Evolutionary conservation across 2,888 invertebrate genomes (phyloP).

Genomic region (Tenthredo mesomela): DNA sequence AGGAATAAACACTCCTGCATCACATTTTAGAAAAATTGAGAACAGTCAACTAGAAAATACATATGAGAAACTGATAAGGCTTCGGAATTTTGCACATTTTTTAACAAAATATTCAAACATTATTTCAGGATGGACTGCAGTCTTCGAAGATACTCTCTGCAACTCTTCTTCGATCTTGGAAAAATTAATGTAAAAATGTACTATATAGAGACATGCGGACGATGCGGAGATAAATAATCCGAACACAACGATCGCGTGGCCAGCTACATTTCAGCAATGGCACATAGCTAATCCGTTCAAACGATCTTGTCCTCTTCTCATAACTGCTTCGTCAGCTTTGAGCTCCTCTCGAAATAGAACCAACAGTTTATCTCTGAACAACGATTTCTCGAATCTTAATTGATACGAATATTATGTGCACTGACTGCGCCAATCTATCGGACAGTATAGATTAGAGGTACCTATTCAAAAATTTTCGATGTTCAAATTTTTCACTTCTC

Average conservation of each 20-base stretch:
- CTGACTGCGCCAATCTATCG: too few species aligned
- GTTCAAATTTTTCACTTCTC: too few species aligned
- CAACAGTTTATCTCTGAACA: neutral
- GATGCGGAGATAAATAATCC: slow-evolving; percentile 17
- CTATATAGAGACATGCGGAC: neutral
- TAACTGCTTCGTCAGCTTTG: slow-evolving; percentile 40
- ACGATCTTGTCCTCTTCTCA: slow-evolving; percentile 25
- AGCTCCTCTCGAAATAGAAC: neutral
- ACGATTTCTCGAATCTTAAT: neutral
- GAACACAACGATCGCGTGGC: slow-evolving; percentile 60
- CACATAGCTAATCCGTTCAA: neutral
- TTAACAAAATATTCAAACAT: neutral
- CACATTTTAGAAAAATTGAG: neutral
- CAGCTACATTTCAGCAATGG: slow-evolving; percentile 64
- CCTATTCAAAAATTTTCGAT: too few species aligned
- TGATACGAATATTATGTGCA: too few species aligned
- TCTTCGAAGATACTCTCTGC: neutral
- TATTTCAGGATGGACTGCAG: neutral
- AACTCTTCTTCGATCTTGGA: neutral
- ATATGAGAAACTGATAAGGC: neutral
- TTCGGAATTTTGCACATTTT: neutral
- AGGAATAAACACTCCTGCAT: slow-evolving; percentile 17
- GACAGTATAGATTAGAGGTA: too few species aligned
- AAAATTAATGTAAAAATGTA: neutral
- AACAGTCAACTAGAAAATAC: neutral